Base-by-base conservation (phyloP, 2,113 vertebrate species). In the Marcusenius ussheri region DNA sequence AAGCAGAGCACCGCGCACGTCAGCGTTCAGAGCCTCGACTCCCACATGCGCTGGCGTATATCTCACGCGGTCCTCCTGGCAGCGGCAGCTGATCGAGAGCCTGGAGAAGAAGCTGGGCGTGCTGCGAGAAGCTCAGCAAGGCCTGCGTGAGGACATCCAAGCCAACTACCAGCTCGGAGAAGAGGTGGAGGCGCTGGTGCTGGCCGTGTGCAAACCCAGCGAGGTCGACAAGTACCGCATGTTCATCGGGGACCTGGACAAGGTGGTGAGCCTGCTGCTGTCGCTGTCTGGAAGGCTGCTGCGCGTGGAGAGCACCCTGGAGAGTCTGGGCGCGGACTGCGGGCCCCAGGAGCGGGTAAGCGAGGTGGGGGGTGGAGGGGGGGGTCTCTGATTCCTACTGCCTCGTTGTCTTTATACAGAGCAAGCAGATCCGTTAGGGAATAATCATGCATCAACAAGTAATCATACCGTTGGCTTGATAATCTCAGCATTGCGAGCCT, bases 211-310 rank as follows among this genome's bases (percentile, higher is more conserved):
- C 90, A 99, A 98, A n/a, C 96, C 97, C n/a, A 97, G 97, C 31
- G 98, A 99, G 92, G 96, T 98, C 0, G 98, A 99, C 94, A 99
- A 99, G 94, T 99, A 98, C 92, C 96, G 96, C 89, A 97, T 98
- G 95, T 98, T 99, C 83, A 97, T 99, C 27, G 98, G 98, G 0
- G 98, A 99, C 93, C 94, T 98, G 94, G 98, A 99, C 93, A 99
- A 99, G 91, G 98, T 99, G 93, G 97, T 98, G 46, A 99, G 97
- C 91, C 94, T 99, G 91, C 93, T 99, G 92, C 95, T 99, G 86
- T 99, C 98, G 0, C 97, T 99, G 89, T 99, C 98, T 0, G 97
- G 97, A 21, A 93, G 98, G 88, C 95, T 99, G 92, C 97, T 98
- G 35, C 94, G 98, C 0, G 98, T 98, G 90, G 98, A 99, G 92